phyloP scores from a whole-genome alignment of 1,140 invertebrate genomes.

The Drosophila athabasca region DNA sequence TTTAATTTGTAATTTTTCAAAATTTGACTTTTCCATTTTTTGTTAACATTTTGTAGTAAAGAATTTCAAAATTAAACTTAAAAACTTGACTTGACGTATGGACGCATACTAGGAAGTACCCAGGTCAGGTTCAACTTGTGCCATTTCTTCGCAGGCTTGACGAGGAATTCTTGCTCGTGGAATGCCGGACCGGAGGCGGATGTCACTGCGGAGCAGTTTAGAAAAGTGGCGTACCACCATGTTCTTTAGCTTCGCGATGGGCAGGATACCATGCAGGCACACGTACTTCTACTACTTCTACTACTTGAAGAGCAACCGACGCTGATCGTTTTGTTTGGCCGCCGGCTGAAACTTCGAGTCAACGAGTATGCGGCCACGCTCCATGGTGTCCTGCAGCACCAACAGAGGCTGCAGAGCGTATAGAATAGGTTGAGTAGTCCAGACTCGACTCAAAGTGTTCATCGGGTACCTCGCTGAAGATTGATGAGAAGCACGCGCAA shows the following conservation, averaged over 20 bases:
- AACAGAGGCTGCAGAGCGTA: constrained; percentile 95
- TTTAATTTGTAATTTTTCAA: no score
- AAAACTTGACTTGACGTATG: no score
- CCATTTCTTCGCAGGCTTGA: no score
- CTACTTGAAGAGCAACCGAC: constrained; percentile 87
- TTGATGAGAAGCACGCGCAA: constrained; percentile 85
- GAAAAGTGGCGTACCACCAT: constrained; percentile 86
- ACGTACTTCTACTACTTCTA: no score
- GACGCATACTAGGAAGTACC: no score
- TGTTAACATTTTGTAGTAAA: no score
- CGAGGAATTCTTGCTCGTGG: no score
- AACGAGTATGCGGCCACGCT: constrained; percentile 94
- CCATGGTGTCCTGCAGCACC: constrained; percentile 93
- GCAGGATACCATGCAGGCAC: constrained; percentile 84
- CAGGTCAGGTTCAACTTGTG: no score
- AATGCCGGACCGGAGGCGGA: constrained; percentile 47
- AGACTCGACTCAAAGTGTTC: constrained; percentile 89
- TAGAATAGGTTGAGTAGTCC: constrained; percentile 95
- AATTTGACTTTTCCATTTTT: no score
- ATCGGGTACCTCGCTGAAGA: constrained; percentile 92
- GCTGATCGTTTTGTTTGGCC: constrained; percentile 64
- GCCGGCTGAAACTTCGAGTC: constrained; percentile 88
- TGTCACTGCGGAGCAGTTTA: constrained; percentile 87
- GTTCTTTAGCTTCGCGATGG: constrained; percentile 89
- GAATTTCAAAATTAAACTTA: no score